A percentile compares a stretch with the other conserved stretches of the same genome.
Conservation (phyloP, 2,888 invertebrate genomes). For the Cerastoderma edule region DNA sequence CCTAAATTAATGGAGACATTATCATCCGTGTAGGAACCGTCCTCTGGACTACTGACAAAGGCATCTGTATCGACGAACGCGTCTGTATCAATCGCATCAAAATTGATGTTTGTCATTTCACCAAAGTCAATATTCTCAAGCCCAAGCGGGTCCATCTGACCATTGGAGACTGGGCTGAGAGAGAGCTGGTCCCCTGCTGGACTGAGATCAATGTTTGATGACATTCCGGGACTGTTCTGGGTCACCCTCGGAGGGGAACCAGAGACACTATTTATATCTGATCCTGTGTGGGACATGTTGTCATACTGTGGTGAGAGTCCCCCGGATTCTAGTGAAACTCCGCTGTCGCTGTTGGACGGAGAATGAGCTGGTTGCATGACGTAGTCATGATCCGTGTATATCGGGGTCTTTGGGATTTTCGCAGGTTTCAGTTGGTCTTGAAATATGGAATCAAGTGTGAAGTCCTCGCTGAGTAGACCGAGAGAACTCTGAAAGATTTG, state of each 20-base stretch:
- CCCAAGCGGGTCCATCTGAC: conserved; percentile 51
- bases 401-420: conserved; percentile 22
- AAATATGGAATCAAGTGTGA: conserved; percentile 41
- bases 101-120: conserved; percentile 50
- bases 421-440: conserved; percentile 25
- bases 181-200: conserved; percentile 44
- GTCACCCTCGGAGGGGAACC: conserved; percentile 59
- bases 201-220: conserved; percentile 38
- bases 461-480: conserved; percentile 57
- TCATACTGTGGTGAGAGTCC: conserved; percentile 61
- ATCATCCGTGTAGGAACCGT: conserved; percentile 34
- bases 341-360: conserved; percentile 77
- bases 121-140: conserved; percentile 69
- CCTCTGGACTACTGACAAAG: conserved; percentile 32
- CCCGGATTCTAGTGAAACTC: conserved; percentile 72
- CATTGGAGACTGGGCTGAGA: conserved; percentile 36
- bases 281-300: conserved; percentile 44
- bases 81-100: conserved; percentile 60
- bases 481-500: conserved; percentile 65
- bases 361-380: conserved; percentile 70
- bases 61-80: conserved; percentile 51
- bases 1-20: conserved; percentile 60
- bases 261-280: conserved; percentile 54
- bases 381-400: conserved; percentile 75
- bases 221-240: conserved; percentile 42